Base-by-base conservation (phyloP, 2,797 vertebrate species). In the Tachyglossus aculeatus region DNA sequence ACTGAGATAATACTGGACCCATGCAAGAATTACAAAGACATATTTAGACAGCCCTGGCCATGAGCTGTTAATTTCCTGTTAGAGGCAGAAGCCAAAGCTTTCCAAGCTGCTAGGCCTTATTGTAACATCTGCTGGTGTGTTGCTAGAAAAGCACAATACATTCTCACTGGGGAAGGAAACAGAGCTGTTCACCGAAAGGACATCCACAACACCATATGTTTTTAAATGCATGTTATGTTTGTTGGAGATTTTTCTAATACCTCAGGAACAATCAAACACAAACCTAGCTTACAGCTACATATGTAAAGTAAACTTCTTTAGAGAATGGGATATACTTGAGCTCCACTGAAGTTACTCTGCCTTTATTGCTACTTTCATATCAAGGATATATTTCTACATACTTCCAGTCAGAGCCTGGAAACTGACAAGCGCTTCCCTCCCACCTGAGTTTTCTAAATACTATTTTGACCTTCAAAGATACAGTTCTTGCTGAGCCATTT, bases 31-130 rank as follows among this genome's bases (percentile, higher is more conserved):
- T 79, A 84, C 34, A 77, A 51, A 85, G 56, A 67, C 85, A 77
- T 83, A 85, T 89, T 90, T 81, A 78, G 66, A 82, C 44, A 81
- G 62, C 68, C 82, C 84, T 69, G 86, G 52, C 72, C 71, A 56
- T 74, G 64, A 88, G 69, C 67, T 85, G 6, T 82, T 91, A 69
- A 90, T 91, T 90, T 92, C 88, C 91, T 91, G 65, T 88, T 88
- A 86, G 78, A 88, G 37, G 33, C 72, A 82, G 74, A 73, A 86
- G 63, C 74, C 82, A 84, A 88, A 83, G 73, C 66, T 76, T 81
- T 88, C 71, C 44, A 74, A 44, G 69, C 78, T 88, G 80, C 80
- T 62, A 68, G 77, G 34, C 36, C 6, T 86, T 83, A 80, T 77
- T 86, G 39, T 84, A n/a, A 77, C 90, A 88, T 90, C 78, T 91